Conservation (phyloP, 2,113 vertebrate species). For the Trematomus loennbergii region DNA sequence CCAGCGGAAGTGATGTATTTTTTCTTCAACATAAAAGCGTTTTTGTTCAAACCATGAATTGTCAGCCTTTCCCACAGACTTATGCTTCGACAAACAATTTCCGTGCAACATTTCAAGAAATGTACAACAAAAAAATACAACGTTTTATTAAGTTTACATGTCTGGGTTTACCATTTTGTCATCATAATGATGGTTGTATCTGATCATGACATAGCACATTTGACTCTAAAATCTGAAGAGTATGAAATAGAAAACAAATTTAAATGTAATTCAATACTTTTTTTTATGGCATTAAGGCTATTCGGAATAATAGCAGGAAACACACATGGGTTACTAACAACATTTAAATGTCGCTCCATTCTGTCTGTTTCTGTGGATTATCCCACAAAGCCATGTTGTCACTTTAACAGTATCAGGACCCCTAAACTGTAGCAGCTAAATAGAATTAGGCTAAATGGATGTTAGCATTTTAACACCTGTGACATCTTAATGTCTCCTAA, state of each 20-base stretch:
- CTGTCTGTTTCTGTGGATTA: background rate
- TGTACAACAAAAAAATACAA: too few relatives aligned
- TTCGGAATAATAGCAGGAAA: background rate
- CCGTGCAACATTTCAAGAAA: too few relatives aligned
- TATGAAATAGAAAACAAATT: background rate
- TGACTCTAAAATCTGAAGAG: background rate
- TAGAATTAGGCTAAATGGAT: background rate
- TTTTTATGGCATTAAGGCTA: background rate
- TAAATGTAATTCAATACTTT: background rate
- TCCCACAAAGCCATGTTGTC: too few relatives aligned
- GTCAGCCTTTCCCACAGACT: background rate
- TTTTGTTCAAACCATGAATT: background rate
- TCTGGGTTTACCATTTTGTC: too few relatives aligned
- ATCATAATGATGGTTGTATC: too few relatives aligned
- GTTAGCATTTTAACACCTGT: background rate
- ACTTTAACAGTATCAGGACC: too few relatives aligned
- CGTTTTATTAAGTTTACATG: too few relatives aligned
- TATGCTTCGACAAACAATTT: background rate
- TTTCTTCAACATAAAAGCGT: constrained; percentile 52
- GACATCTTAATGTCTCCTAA: background rate
- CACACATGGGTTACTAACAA: background rate
- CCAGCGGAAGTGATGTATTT: constrained; percentile 7
- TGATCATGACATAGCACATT: too few relatives aligned
- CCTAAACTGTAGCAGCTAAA: background rate
- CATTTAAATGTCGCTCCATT: background rate